Conservation (phyloP, 2,113 vertebrate species). For the Hydropotes inermis region DNA sequence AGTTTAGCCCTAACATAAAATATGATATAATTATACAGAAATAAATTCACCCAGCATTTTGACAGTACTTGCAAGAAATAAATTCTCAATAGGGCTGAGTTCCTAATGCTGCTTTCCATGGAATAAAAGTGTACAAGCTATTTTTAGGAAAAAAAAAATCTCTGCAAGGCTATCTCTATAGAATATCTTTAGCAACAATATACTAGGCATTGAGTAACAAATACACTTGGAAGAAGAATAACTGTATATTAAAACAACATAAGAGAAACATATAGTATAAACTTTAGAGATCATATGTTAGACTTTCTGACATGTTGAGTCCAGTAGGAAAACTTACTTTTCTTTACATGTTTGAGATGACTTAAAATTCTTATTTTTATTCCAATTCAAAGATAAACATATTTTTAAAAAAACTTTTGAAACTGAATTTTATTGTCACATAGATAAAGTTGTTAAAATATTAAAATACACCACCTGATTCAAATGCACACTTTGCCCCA, state of each 20-base stretch:
- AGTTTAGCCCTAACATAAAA: constrained; percentile 13
- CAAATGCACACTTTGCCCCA: neutral
- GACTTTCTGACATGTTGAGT: neutral
- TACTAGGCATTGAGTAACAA: neutral
- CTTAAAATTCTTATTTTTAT: neutral
- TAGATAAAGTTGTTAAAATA: constrained; percentile 39
- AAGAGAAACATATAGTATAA: neutral
- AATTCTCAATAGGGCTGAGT: constrained; percentile 7
- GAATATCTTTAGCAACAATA: constrained; percentile 1
- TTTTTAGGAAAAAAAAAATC: constrained; percentile 14
- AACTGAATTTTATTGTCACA: constrained; percentile 53
- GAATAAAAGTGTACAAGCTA: neutral
- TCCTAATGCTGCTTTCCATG: neutral
- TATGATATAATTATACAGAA: constrained; percentile 44
- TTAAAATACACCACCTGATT: constrained; percentile 50
- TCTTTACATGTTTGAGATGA: neutral
- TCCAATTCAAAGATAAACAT: neutral
- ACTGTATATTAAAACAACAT: neutral
- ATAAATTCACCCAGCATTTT: constrained; percentile 49
- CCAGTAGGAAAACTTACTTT: neutral
- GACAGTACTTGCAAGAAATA: constrained; percentile 39
- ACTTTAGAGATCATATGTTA: neutral
- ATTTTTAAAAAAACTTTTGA: constrained; percentile 43
- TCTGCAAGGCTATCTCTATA: neutral
- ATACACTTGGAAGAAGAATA: neutral